These are phyloP conservation scores for Alosa alosa DNA, from an alignment of 2,113 vertebrate genomes.

Conservation along the genomic window DNA sequence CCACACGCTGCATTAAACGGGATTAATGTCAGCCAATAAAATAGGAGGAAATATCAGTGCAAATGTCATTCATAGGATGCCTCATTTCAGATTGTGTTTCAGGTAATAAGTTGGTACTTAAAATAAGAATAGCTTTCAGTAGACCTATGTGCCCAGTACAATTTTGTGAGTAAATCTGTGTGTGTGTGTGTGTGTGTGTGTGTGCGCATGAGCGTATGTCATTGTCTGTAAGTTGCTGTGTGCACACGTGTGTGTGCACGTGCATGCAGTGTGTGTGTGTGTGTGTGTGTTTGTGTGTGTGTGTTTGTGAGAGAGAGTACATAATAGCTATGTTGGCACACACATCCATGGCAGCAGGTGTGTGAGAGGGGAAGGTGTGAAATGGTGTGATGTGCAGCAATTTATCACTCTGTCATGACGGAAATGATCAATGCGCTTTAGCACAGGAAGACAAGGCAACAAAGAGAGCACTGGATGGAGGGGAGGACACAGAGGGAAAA, in stretches of 20 bases:
- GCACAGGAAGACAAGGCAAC: background rate
- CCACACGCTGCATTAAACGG: background rate
- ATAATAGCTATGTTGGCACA: background rate
- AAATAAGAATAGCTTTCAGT: background rate
- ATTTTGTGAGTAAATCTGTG: background rate
- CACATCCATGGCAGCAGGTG: background rate
- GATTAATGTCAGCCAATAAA: background rate
- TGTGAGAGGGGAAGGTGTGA: background rate
- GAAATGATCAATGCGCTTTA: background rate
- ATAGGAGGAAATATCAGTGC: background rate
- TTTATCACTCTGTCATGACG: background rate
- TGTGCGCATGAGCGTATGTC: too few species aligned
- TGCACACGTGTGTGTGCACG: background rate
- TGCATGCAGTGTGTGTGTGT: background rate
- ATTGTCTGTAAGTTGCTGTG: background rate
- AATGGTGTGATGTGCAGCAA: background rate
- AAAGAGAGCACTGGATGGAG: background rate
- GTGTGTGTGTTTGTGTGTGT: constrained; percentile 4
- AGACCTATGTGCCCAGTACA: background rate
- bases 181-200: too few species aligned
- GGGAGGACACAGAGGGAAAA: too few species aligned
- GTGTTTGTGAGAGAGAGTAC: background rate
- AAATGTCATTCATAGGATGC: background rate
- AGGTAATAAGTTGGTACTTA: background rate
- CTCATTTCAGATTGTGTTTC: background rate